A percentile compares a stretch with the other conserved stretches of the same genome.
Evolutionary conservation across 2,797 vertebrate genomes (phyloP).

Genomic region (Strix occidentalis): DNA sequence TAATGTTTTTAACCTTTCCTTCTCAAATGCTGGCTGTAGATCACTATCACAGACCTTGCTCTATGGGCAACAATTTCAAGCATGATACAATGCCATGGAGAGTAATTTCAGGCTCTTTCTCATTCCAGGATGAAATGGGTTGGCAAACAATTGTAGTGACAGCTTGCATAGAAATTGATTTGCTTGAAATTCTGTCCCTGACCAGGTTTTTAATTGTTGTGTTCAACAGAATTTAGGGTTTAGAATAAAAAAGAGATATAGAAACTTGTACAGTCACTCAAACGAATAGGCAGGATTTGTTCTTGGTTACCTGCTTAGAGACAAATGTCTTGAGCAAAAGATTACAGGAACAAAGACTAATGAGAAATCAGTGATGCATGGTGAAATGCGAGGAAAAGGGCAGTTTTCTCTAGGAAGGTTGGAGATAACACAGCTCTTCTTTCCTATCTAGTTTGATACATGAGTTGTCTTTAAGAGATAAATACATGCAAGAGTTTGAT

Average conservation of each 20-base stretch:
- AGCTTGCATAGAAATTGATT: slow-evolving; percentile 34
- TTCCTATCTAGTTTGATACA: neutral
- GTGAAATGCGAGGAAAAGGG: neutral
- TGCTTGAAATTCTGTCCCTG: slow-evolving; percentile 29
- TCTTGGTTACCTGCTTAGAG: neutral
- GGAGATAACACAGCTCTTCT: neutral
- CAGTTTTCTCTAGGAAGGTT: neutral
- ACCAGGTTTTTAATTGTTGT: slow-evolving; percentile 14
- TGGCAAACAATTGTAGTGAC: slow-evolving; percentile 39
- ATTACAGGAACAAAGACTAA: neutral
- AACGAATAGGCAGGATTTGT: neutral
- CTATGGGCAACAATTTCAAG: neutral
- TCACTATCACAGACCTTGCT: neutral
- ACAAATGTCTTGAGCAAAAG: neutral
- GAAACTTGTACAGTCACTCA: neutral
- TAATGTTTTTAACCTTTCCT: neutral
- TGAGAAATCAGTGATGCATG: neutral
- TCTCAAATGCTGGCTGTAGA: neutral
- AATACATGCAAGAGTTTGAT: neutral
- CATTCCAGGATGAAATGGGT: slow-evolving; percentile 38
- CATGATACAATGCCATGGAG: neutral
- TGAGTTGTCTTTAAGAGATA: neutral
- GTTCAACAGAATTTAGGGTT: slow-evolving; percentile 16
- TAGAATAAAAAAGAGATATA: neutral
- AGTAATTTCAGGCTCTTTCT: slow-evolving; percentile 18